phyloP scores from a whole-genome alignment of 2,113 vertebrate species.

The Hoplias malabaricus region DNA sequence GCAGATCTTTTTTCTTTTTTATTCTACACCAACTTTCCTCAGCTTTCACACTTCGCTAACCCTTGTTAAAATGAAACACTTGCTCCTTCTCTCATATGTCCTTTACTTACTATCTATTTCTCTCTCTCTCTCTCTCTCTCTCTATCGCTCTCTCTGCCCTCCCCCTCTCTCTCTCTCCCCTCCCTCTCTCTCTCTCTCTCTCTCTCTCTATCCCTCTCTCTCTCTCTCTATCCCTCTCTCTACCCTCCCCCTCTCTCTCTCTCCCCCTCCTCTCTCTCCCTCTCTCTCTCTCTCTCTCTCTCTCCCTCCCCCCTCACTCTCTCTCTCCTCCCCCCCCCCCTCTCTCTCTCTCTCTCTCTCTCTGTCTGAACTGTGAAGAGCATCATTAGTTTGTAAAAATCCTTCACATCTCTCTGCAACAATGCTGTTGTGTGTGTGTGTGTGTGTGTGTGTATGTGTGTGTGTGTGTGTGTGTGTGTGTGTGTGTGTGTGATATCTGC shows the following conservation, averaged over 20 bases:
- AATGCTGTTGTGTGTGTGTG: too few species aligned
- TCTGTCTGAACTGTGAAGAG: too few species aligned
- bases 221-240: too few species aligned
- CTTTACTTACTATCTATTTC: not conserved
- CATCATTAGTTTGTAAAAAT: too few species aligned
- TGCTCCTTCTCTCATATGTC: conserved; percentile 1
- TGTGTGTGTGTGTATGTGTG: too few species aligned
- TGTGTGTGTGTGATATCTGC: not conserved
- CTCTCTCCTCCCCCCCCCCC: not conserved
- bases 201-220: too few species aligned
- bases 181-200: too few species aligned
- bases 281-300: not conserved
- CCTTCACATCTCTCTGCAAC: too few species aligned
- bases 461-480: too few species aligned
- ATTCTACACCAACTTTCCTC: conserved; percentile 9
- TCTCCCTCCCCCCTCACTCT: not conserved
- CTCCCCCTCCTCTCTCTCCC: not conserved
- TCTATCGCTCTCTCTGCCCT: too few species aligned
- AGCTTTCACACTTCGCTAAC: conserved; percentile 14
- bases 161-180: not conserved
- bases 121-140: too few species aligned
- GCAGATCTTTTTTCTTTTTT: not conserved
- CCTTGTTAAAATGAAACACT: conserved; percentile 32
- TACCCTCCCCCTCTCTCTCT: too few species aligned
- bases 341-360: not conserved